Conservation (phyloP, 2,113 vertebrate species). For the Oncorhynchus nerka region DNA sequence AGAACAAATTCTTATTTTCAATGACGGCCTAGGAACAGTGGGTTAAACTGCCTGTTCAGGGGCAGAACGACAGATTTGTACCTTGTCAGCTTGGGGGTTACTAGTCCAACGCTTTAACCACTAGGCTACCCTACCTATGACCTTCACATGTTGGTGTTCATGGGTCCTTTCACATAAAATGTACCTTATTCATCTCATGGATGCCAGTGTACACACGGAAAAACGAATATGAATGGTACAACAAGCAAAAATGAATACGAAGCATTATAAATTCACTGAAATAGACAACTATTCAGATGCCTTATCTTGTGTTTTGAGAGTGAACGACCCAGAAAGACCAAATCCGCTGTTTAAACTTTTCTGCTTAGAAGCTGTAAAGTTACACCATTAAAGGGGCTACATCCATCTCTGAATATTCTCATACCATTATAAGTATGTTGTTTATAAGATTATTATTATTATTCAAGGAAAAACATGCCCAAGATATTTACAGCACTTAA, state of each 20-base stretch:
- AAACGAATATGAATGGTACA: not conserved
- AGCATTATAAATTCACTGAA: no score
- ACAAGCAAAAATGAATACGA: not conserved
- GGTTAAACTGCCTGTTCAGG: no score
- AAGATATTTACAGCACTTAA: not conserved
- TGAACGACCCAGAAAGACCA: not conserved
- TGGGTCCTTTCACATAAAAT: no score
- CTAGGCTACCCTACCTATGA: no score
- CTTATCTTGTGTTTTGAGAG: not conserved
- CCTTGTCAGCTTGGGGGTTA: no score
- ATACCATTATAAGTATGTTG: not conserved
- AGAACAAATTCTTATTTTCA: no score
- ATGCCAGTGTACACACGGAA: not conserved
- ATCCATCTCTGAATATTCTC: not conserved
- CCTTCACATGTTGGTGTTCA: no score
- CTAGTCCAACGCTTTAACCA: no score
- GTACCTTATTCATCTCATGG: not conserved
- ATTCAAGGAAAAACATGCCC: not conserved
- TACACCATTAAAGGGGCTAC: not conserved
- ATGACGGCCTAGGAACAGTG: no score
- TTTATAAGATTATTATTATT: not conserved
- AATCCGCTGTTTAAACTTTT: not conserved
- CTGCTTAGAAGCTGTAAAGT: not conserved
- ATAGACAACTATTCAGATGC: not conserved
- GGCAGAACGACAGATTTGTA: no score